Base-by-base conservation (phyloP, 2,888 invertebrate species). In the Agrotis ipsilon region DNA sequence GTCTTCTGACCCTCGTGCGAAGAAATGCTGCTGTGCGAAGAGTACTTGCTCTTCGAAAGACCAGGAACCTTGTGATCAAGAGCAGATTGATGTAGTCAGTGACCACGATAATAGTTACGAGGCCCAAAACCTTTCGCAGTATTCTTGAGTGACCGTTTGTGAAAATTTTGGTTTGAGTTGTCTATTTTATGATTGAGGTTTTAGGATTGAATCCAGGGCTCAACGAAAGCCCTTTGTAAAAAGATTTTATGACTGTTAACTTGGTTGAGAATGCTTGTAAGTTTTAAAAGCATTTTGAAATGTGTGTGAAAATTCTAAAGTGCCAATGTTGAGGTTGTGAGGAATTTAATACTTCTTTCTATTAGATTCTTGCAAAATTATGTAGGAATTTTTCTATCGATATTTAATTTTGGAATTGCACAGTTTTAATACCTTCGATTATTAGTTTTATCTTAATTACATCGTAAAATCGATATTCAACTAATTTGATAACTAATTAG, bases 71-170 rank as follows among this genome's bases (percentile, higher is more conserved):
- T 96, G 96, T 87, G 96, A 94, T 7, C 92, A 92, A 61, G 93
- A 95, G 83, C 95, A 94, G 60, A 96, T 96, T 19, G 96, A 96
- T 63, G 96, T 96, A 2, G 96, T 96, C 39, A 95, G 94, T 91
- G 95, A 96, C 63, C 91, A 91, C 55, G 94, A 95, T 43, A 85
- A 76, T 3, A 93, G 90, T 88, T 93, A 88, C 54, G 92, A 94
- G 79, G 88, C 84, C 3, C 94, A 93, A 72, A 94, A 94, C 68
- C 88, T 93, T 3, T 91, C 94, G 2, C 90, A 89, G 51, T 94
- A 92, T 70, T 91, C 92, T 71, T 94, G 67, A 84, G 4, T 3
- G n/a, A 18, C 60, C 21, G 3, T 21, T 70, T 39, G 24, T 16
- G 11, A 54, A 43, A 1, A 58, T 49, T 62, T 32, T 65, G 46